Base-by-base conservation (phyloP, 2,113 vertebrate genomes). In the Rhinopomastus cyanomelas region DNA sequence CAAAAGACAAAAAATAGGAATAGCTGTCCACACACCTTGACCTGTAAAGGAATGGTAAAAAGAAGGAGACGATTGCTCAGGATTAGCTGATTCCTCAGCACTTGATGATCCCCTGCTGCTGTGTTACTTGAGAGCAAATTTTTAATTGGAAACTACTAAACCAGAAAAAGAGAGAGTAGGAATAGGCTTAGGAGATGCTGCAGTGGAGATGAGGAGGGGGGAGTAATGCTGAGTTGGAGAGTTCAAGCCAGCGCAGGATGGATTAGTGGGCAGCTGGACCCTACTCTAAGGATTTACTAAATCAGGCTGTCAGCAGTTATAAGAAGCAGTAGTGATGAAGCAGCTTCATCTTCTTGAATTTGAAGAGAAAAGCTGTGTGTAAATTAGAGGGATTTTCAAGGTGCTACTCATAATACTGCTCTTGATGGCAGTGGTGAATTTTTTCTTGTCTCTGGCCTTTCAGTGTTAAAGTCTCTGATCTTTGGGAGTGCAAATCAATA, bases 31-130 rank as follows among this genome's bases (percentile, higher is more conserved):
- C 3, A 7, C 1, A 4, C 6, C 1, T 23, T 27, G n/a, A 4
- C 32, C 32, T 66, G 1, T 1, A 53, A 61, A 30, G 44, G 37
- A 44, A 1, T 0, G 5, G 12, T 10, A 18, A 6, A 13, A 10
- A 30, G 36, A 44, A 17, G 42, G 15, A 6, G 42, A 85, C 37
- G 52, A 39, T 73, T 84, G 68, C 71, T 37, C 34, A 22, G 48
- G 23, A 6, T 7, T 9, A 51, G 64, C 27, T 9, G 19, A 60
- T 72, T 13, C 44, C 16, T 0, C 5, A 51, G 30, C 4, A 2
- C 15, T 46, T 25, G 39, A 7, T 3, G 23, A 30, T 62, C 11
- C 6, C 8, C 34, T 64, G 27, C 13, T 32, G n/a, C n/a, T 57
- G 16, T 2, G 0, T 82, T 76, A 55, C 37, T 36, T 17, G 1